Evolutionary conservation across 2,113 vertebrate species (phyloP).

Genomic region (Brachirus orientalis): DNA sequence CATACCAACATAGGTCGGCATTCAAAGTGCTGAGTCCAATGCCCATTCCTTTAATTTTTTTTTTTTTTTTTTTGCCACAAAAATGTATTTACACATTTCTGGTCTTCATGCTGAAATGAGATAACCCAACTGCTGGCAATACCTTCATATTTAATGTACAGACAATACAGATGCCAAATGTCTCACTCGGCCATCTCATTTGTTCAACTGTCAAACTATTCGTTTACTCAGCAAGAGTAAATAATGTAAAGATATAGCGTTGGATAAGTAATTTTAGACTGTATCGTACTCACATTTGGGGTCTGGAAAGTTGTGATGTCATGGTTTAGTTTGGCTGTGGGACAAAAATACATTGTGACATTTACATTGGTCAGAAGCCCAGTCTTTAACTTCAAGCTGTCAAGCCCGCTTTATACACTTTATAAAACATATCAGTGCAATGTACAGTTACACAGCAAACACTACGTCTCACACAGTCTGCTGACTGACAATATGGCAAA

Average conservation of each 20-base stretch:
- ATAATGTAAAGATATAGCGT: not conserved
- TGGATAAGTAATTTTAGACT: conserved; percentile 3
- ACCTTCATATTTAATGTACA: not conserved
- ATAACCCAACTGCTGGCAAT: not conserved
- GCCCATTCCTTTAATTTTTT: too few relatives aligned
- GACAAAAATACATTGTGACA: conserved; percentile 66
- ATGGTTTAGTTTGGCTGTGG: conserved; percentile 68
- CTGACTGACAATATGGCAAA: conserved; percentile 35
- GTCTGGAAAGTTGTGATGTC: conserved; percentile 63
- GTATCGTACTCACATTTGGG: not conserved
- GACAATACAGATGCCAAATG: not conserved
- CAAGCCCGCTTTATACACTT: conserved; percentile 66
- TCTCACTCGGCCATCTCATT: not conserved
- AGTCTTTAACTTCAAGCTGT: conserved; percentile 69
- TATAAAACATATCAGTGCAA: conserved; percentile 69
- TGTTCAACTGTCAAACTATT: not conserved
- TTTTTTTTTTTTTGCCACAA: too few relatives aligned
- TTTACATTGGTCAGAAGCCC: conserved; percentile 75
- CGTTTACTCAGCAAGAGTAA: conserved; percentile 2
- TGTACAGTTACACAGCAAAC: conserved; percentile 71
- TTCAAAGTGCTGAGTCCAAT: too few relatives aligned
- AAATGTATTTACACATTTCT: not conserved
- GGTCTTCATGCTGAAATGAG: not conserved
- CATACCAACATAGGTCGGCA: too few relatives aligned
- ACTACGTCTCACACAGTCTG: conserved; percentile 67